Evolutionary conservation across 1,140 invertebrate species (phyloP), one percentile per base, ranked within the genome.

Genomic region (Phocides pigmalion): DNA sequence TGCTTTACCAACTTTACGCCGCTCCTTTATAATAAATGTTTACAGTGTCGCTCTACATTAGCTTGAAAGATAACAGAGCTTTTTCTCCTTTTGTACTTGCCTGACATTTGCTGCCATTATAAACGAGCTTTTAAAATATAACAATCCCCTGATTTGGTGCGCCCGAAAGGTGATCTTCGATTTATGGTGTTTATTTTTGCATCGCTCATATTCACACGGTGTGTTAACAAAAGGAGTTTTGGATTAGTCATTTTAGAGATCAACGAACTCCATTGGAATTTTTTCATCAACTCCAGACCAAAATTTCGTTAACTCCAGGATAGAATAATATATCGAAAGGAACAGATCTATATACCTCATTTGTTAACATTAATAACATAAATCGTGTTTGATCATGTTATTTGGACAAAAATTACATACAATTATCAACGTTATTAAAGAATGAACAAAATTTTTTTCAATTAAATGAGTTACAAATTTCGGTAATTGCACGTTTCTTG

Each of bases 21-120:
- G 72, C 73, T 78, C 77, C 88, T 89, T 91, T 91, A 89, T 89
- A 91, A 88, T 89, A 89, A 39, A 39, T 82, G 79, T 85, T 89
- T 87, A 79, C 81, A 84, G 67, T 71, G 79, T 82, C 84, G 82
- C 79, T 87, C 82, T 79, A 87, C 80, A 87, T 88, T 84, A 79
- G 76, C 71, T 75, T 87, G 66, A 77, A 84, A 87, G 85, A 87
- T 88, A 89, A 87, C 82, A 84, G 75, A 87, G 81, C 82, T 86
- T 89, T 90, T 89, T 85, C 72, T 83, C 68, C 74, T 84, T 88
- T 87, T 87, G 82, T 87, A 71, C 49, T 70, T 28, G 70, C 37
- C 70, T 83, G 79, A 81, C 79, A 84, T 84, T 87, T 76, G 68
- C 71, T 17, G 68, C 58, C 63, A 69, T 72, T 73, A 74, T 54